A percentile compares a stretch with the other conserved stretches of the same genome.
These are phyloP conservation scores for Physella acuta DNA, from an alignment of 1,140 invertebrate species.

Conservation along the genomic window DNA sequence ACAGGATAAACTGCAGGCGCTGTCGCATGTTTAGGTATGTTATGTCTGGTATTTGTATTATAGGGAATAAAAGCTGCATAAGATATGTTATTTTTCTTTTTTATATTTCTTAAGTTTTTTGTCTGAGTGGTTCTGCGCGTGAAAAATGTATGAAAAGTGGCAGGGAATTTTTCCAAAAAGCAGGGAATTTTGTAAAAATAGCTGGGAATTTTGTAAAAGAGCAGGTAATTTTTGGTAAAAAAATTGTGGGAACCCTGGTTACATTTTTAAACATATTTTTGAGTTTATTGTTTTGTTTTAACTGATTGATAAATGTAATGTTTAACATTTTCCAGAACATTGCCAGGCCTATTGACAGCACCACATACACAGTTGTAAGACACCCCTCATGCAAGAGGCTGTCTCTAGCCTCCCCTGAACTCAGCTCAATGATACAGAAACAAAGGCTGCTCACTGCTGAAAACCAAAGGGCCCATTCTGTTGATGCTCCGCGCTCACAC, in stretches of 20 bases:
- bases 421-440: constrained; percentile 2
- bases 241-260: too few species aligned
- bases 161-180: too few species aligned
- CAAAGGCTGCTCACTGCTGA: neutral
- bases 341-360: neutral
- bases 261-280: neutral
- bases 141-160: too few species aligned
- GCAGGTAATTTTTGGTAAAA: neutral
- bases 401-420: constrained; percentile 9
- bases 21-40: too few species aligned
- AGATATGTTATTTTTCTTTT: too few species aligned
- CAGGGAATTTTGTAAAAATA: neutral
- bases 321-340: neutral
- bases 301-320: neutral
- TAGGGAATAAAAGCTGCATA: too few species aligned
- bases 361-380: constrained; percentile 8
- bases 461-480: neutral
- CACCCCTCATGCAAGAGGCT: neutral
- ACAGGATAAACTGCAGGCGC: too few species aligned
- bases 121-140: too few species aligned
- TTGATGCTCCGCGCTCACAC: neutral
- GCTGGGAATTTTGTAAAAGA: neutral
- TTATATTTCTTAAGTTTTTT: too few species aligned
- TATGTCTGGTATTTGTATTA: too few species aligned
- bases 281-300: neutral